phyloP scores from a whole-genome alignment of 2,797 vertebrate species.

The Euthynnus affinis region DNA sequence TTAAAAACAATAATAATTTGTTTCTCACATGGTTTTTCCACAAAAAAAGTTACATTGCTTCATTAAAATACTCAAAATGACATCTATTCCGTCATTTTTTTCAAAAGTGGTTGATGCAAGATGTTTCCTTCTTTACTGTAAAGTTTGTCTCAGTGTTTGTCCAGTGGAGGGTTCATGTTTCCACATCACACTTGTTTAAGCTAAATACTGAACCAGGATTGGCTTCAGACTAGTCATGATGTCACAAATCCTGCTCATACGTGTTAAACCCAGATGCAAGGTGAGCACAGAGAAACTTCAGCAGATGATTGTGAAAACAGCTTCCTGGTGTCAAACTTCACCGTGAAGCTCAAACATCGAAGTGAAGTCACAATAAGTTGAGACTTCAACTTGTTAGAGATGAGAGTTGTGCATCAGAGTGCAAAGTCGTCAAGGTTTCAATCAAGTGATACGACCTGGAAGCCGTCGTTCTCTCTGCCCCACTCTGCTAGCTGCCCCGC shows the following conservation, averaged over 20 bases:
- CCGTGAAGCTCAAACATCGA: background rate
- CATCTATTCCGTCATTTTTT: background rate
- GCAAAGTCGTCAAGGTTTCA: slow-evolving; percentile 51
- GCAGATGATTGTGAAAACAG: too few species aligned
- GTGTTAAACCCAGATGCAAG: background rate
- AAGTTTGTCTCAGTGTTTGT: background rate
- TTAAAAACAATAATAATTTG: slow-evolving; percentile 9
- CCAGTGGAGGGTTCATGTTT: background rate
- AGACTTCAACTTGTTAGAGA: background rate
- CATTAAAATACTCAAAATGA: background rate
- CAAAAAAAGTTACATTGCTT: slow-evolving; percentile 5
- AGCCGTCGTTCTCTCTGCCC: slow-evolving; percentile 50
- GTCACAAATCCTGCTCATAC: background rate
- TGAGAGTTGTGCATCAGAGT: slow-evolving; percentile 11
- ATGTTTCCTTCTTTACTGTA: background rate
- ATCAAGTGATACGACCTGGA: slow-evolving; percentile 81
- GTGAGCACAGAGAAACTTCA: too few species aligned
- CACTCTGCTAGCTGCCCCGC: background rate
- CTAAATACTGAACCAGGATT: background rate
- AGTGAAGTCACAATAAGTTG: background rate
- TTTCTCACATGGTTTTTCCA: background rate
- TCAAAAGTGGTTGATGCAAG: background rate
- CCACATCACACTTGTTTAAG: background rate
- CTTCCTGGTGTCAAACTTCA: too few species aligned
- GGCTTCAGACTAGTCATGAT: background rate